A percentile compares a stretch with the other conserved stretches of the same genome.
Evolutionary conservation across 2,113 vertebrate species (phyloP).

Genomic region (Tonatia bakeri): DNA sequence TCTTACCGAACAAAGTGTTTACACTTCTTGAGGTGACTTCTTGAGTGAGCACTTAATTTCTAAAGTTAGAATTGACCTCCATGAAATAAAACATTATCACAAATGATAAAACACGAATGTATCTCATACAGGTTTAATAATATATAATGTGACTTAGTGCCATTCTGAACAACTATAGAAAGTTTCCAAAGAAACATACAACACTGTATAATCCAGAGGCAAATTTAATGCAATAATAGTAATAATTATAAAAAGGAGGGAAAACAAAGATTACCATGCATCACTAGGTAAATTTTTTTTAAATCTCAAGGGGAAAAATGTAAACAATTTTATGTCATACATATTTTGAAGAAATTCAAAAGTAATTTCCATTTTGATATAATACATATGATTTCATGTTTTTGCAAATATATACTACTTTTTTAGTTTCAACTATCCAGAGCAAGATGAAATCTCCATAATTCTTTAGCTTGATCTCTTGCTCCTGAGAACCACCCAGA

Average conservation of each 20-base stretch:
- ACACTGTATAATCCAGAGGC: not conserved
- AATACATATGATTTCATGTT: not conserved
- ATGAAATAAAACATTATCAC: slow-evolving; percentile 26
- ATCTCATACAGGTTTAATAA: slow-evolving; percentile 5
- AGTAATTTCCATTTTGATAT: not conserved
- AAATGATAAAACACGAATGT: slow-evolving; percentile 36
- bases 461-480: not conserved
- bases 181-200: slow-evolving; percentile 13
- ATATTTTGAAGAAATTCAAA: slow-evolving; percentile 10
- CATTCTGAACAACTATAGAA: not conserved
- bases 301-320: not conserved
- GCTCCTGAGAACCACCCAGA: not conserved
- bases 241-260: not conserved
- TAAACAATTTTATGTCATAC: not conserved
- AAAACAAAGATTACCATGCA: not conserved
- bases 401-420: not conserved
- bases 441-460: not conserved
- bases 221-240: not conserved
- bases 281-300: not conserved
- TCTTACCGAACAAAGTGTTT: not conserved
- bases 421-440: not conserved
- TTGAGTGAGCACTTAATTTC: slow-evolving; percentile 30
- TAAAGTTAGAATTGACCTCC: slow-evolving; percentile 21
- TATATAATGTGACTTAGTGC: not conserved
- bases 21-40: not conserved